Conservation (phyloP, 2,113 vertebrate species). For the Takifugu bimaculatus region DNA sequence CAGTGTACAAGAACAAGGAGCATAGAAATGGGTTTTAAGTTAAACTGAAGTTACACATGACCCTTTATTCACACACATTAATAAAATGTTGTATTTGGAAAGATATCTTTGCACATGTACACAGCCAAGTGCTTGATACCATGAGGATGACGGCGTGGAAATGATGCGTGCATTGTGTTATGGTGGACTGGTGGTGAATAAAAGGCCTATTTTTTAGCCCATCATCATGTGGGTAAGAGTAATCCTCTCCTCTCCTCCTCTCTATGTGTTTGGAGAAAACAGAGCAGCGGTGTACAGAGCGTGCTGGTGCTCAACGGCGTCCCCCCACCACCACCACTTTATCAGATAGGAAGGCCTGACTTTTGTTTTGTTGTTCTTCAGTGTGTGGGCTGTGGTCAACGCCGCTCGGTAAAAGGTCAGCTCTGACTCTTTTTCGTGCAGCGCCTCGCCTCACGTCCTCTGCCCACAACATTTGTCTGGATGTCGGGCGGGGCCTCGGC, state of each 20-base stretch:
- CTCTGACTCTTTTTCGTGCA: slow-evolving; percentile 33
- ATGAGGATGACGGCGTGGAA: slow-evolving; percentile 52
- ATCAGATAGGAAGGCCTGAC: slow-evolving; percentile 54
- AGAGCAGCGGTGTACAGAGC: slow-evolving; percentile 20
- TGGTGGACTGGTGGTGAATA: slow-evolving; percentile 58
- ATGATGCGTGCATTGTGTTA: slow-evolving; percentile 62
- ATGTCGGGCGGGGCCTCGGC: slow-evolving; percentile 42
- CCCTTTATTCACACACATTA: no score
- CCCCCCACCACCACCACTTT: slow-evolving; percentile 30
- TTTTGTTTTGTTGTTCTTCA: slow-evolving; percentile 43
- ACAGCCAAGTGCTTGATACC: slow-evolving; percentile 39
- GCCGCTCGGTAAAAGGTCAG: slow-evolving; percentile 55
- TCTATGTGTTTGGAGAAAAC: slow-evolving; percentile 38
- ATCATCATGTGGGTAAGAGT: slow-evolving; percentile 66
- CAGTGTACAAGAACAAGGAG: no score
- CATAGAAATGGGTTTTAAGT: no score
- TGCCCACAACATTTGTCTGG: slow-evolving; percentile 43
- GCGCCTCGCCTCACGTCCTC: slow-evolving; percentile 37
- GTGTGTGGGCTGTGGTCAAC: slow-evolving; percentile 56
- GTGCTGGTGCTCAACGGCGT: slow-evolving; percentile 20
- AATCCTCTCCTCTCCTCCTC: slow-evolving; percentile 56
- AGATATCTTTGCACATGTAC: slow-evolving; percentile 22
- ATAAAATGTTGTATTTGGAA: no score
- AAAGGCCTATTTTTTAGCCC: slow-evolving; percentile 67
- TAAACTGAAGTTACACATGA: no score